Evolutionary conservation across 2,888 invertebrate species (phyloP), one percentile per base, ranked within the genome.

Genomic region (Lasioglossum calceatum): DNA sequence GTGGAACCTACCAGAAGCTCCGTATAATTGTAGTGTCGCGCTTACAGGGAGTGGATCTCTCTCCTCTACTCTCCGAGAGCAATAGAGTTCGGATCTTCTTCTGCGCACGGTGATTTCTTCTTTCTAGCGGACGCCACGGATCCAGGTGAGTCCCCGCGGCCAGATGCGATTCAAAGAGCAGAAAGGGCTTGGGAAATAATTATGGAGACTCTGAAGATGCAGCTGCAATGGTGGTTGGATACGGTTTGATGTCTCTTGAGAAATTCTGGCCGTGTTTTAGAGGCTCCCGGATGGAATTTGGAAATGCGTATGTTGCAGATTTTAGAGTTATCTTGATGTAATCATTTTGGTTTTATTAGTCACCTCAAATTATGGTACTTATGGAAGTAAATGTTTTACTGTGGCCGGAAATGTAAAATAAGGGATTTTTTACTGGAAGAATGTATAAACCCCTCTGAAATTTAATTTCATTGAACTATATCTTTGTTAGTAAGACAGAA

Each of bases 11-110:
- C 91, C 90, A 90, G 92, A 91, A 93, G 91, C 92, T 82, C 92
- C 91, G 91, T 91, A 92, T 94, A 95, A 94, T 94, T 95, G 95
- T 94, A 95, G 95, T 94, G 93, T 89, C 90, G 85, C 85, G 82
- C 90, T 85, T 88, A 88, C 75, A 87, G 74, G 84, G 80, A 85
- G 90, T 84, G 90, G 81, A 84, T 88, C 84, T 82, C n/a, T 86
- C 82, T 87, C 85, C 12, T 58, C 58, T 58, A 4, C n/a, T 58
- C 58, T 58, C 12, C 58, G 42, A 32, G 32, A 47, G 71, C 61
- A 70, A 27, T 39, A 36, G 23, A 47, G 14, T 67, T 78, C 44
- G 79, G 64, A 72, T 44, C 77, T 79, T 78, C 83, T 77, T 27
- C 32, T 72, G 70, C 64, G 72, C 42, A 32, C 50, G 32, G n/a